Base-by-base conservation (phyloP, 2,797 vertebrate genomes). In the Lacerta agilis region DNA sequence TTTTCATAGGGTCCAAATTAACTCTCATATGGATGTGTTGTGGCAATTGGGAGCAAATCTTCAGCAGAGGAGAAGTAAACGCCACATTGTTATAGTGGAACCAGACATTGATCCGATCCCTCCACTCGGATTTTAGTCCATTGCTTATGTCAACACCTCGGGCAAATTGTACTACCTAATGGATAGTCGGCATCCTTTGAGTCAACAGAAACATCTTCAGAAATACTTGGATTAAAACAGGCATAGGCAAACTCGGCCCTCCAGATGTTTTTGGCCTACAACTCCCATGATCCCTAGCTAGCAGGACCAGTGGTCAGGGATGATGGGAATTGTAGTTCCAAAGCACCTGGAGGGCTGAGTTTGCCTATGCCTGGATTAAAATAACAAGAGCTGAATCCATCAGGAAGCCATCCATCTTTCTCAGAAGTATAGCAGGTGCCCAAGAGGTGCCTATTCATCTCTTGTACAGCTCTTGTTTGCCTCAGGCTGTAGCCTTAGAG, bases 71-170 rank as follows among this genome's bases (percentile, higher is more conserved):
- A 55, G 3, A 55, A 55, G 49, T 55, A 55, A 55, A 55, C 1
- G 0, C 49, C 49, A 55, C 3, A 15, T 55, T 55, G 49, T 55
- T 55, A 15, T 55, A 55, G 49, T 15, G 49, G 49, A 55, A 55
- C 13, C 49, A 55, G 49, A 55, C 49, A 15, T 55, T 55, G 49
- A 55, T 55, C 49, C 49, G 3, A 55, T 55, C 55, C 49, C 13
- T 55, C 49, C 49, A 55, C 55, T 55, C 49, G 55, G 49, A 55
- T 13, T 55, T 55, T 55, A 55, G 49, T 15, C 45, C 64, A 83
- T 3, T 45, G 75, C 82, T 93, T 91, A 8, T 13, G 25, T 77
- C 86, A 85, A 87, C 61, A 2, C 6, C 38, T 85, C 87, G 87
- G 36, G 61, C 8, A 11, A 15, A 80, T 41, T 73, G 79, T 91